Evolutionary conservation across 2,888 invertebrate genomes (phyloP).

Genomic region (Tipula lateralis): DNA sequence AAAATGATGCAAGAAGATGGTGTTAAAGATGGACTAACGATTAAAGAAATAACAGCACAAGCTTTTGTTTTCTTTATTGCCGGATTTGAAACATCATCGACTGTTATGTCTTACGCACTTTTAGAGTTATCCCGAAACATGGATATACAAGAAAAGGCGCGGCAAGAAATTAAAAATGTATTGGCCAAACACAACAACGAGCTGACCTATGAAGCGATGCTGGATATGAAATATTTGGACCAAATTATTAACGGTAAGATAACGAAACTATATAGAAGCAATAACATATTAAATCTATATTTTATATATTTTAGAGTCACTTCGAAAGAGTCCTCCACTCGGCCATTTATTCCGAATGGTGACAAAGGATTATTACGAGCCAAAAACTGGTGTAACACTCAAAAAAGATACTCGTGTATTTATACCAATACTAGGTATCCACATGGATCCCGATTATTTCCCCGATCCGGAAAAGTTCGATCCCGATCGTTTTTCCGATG

Average conservation of each 20-base stretch:
- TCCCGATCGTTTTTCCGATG: constrained; percentile 43
- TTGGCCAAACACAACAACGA: constrained; percentile 42
- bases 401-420: constrained; percentile 38
- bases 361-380: constrained; percentile 42
- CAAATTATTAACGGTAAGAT: constrained; percentile 46
- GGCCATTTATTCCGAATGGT: constrained; percentile 48
- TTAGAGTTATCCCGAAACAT: constrained; percentile 49
- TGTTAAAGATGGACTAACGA: constrained; percentile 31
- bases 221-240: constrained; percentile 50
- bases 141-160: constrained; percentile 43
- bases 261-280: not conserved
- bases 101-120: constrained; percentile 45
- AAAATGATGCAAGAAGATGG: constrained; percentile 45
- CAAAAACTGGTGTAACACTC: constrained; percentile 37
- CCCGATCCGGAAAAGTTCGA: constrained; percentile 43
- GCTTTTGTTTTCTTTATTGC: constrained; percentile 49
- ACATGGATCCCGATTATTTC: constrained; percentile 42
- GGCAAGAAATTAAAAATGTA: constrained; percentile 44
- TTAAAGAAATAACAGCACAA: constrained; percentile 46
- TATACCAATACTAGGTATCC: constrained; percentile 41
- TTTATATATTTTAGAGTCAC: constrained; percentile 39
- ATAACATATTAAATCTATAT: not conserved
- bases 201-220: constrained; percentile 47
- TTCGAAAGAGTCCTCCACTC: constrained; percentile 49
- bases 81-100: constrained; percentile 50